These are phyloP conservation scores for Melanotaenia nigrans DNA, from an alignment of 2,797 vertebrate species.

Conservation along the genomic window DNA sequence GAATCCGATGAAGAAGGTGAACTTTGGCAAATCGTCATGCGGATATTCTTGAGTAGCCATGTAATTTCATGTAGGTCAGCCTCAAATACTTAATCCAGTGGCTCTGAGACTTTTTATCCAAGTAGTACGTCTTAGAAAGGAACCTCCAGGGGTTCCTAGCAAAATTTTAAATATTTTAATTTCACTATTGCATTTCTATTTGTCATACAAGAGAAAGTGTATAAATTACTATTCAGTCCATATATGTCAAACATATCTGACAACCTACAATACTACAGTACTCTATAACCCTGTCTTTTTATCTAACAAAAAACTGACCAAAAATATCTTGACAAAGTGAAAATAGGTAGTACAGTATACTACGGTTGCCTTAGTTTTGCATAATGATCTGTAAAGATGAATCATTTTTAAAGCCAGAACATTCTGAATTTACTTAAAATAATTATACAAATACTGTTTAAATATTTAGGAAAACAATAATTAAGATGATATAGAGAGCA, in stretches of 20 bases:
- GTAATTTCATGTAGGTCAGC: neutral
- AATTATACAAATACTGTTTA: neutral
- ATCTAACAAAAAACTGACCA: too few species aligned
- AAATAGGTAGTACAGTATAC: too few species aligned
- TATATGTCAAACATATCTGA: neutral
- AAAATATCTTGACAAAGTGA: too few species aligned
- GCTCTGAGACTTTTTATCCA: slow-evolving; percentile 2
- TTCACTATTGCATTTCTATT: neutral
- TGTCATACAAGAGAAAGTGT: neutral
- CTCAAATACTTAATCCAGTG: slow-evolving; percentile 6
- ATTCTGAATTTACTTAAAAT: neutral
- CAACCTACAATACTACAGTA: neutral
- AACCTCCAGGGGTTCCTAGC: neutral
- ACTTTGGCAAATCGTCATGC: slow-evolving; percentile 4
- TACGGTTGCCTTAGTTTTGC: too few species aligned
- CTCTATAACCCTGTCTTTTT: neutral
- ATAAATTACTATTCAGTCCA: neutral
- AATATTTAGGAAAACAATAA: neutral
- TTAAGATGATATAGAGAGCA: too few species aligned
- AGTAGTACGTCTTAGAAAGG: neutral
- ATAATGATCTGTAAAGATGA: too few species aligned
- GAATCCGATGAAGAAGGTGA: slow-evolving; percentile 2
- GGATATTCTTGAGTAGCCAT: slow-evolving; percentile 9
- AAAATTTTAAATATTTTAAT: neutral
- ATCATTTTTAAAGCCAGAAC: neutral